A percentile compares a stretch with the other conserved stretches of the same genome.
Evolutionary conservation across 2,797 vertebrate genomes (phyloP).

Genomic region (Chaenodraco wilsoni): DNA sequence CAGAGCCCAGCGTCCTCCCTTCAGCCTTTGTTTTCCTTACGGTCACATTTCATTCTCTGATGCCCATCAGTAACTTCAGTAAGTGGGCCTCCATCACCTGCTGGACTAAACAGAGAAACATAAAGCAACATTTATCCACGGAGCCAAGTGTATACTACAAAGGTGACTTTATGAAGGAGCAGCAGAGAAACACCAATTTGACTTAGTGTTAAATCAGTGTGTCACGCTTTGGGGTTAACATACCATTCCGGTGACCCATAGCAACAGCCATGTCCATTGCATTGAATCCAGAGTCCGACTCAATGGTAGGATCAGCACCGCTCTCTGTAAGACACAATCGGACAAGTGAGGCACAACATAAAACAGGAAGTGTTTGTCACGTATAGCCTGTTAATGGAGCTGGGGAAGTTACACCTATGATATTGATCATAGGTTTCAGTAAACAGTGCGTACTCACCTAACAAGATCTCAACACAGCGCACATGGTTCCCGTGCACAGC

Average conservation of each 20-base stretch:
- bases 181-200: neutral
- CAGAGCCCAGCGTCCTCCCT: conserved; percentile 18
- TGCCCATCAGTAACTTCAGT: conserved; percentile 93
- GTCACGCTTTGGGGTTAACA: conserved; percentile 37
- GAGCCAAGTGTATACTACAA: conserved; percentile 1
- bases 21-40: conserved; percentile 2
- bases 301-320: conserved; percentile 95
- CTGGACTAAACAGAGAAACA: conserved; percentile 86
- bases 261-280: conserved; percentile 99
- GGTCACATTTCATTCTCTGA: conserved; percentile 88
- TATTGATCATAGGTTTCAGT: neutral
- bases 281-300: conserved; percentile 97
- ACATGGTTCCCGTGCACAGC: conserved; percentile 98
- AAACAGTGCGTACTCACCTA: conserved; percentile 84
- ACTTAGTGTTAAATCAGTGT: neutral
- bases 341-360: neutral
- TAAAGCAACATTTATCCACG: neutral
- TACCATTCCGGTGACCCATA: conserved; percentile 95
- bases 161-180: neutral
- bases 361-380: neutral
- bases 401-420: too few species aligned
- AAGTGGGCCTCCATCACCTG: conserved; percentile 98
- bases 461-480: conserved; percentile 95
- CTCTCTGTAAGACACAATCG: conserved; percentile 82
- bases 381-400: too few species aligned